Base-by-base conservation (phyloP, 2,113 vertebrate genomes). In the Melozone crissalis region DNA sequence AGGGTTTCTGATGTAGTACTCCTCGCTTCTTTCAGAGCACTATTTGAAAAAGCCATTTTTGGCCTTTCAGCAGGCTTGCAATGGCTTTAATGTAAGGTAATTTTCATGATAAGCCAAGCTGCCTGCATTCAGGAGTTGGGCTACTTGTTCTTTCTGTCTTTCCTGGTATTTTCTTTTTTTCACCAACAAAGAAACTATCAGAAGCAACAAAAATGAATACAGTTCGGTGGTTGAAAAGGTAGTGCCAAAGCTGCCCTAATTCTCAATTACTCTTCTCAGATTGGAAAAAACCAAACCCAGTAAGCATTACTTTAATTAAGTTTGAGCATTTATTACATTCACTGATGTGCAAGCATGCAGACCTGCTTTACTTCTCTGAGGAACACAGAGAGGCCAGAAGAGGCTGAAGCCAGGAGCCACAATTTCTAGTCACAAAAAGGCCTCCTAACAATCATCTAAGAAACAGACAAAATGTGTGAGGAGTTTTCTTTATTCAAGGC, bases 261-360 rank as follows among this genome's bases (percentile, higher is more conserved):
- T 68, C 27, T 47, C 15, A 90, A 52, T 55, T 65, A 62, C 13
- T 65, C 13, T 78, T 66, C 33, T 65, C 41, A 49, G 44, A 73
- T 9, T 72, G 44, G 35, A 2, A 20, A 54, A 37, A 28, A 2
- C 0, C 23, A 31, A 72, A 10, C 5, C 1, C 11, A 74, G 4
- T 41, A 66, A n/a, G 5, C 11, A 59, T 44, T 75, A 81, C 15
- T 94, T 75, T 41, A 58, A 49, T n/a, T 30, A 55, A 47, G 8
- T 33, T n/a, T 39, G 27, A 82, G 24, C 21, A 76, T 57, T 91
- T 54, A 43, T 58, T 86, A 30, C 54, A 57, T 51, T 39, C 19
- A 55, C 8, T 72, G 24, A 5, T 52, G 20, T 61, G 43, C 49
- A 61, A 79, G 15, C 5, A 58, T 19, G 26, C 8, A 13, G 17